Base-by-base conservation (phyloP, 2,888 invertebrate genomes). In the Nymphalis urticae region DNA sequence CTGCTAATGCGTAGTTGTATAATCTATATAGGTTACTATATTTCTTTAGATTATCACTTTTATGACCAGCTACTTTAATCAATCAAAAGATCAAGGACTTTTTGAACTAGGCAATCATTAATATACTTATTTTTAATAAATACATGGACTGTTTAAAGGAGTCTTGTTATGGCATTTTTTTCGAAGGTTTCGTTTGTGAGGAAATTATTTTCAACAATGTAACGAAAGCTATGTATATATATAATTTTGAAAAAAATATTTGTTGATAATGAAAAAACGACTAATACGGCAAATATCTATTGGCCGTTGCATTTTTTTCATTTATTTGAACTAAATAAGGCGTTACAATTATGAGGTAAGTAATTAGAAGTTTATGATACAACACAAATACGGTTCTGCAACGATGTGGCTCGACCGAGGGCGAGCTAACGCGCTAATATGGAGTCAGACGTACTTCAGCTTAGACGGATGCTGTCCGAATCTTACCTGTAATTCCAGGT, bases 1-100 rank as follows among this genome's bases (percentile, higher is more conserved):
- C 64, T 62, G 59, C 53, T 68, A 64, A 63, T 60, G 32, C 59
- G 51, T 48, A 68, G 58, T 67, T n/a, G 59, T 56, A 62, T 68
- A 60, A 59, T 64, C 58, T 64, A 53, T 53, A 64, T 68, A 27
- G 53, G 59, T 54, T 50, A 60, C 47, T 68, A 64, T 51, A 68
- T 59, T 63, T 48, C 19, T 56, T 32, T 32, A 56, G 2, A 27
- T 56, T 56, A 56, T 32, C 54, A 56, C 32, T 56, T 56, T 56
- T 56, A 32, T 56, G 54, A 27, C n/a, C 16, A 17, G 17, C n/a
- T 56, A 56, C 32, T 56, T 27, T 56, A 51, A 56, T 56, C 63
- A 51, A 56, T 56, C 63, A 47, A 68, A 68, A 68, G 50, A 59
- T 64, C 68, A 68, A 64, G 68, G 68, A 42, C 60, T 27, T 53